Conservation (phyloP, 2,888 invertebrate species). For the Nesidiocoris tenuis region DNA sequence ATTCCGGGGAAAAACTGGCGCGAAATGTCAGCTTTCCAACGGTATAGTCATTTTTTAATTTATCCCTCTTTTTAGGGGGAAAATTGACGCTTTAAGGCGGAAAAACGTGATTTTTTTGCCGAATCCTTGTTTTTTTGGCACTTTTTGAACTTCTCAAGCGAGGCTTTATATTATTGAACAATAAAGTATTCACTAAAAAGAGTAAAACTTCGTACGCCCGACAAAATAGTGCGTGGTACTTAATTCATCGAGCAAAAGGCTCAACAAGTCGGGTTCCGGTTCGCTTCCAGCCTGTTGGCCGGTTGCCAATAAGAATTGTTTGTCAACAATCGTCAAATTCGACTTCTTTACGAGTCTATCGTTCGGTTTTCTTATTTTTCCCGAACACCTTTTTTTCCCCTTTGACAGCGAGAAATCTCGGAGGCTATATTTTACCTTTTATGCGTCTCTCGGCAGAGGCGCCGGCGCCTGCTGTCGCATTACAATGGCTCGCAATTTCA, state of each 20-base stretch:
- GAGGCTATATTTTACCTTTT: not conserved
- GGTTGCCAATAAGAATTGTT: not conserved
- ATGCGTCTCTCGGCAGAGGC: not conserved
- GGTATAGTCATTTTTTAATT: too few relatives aligned
- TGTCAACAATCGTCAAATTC: not conserved
- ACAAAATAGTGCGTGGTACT: too few relatives aligned
- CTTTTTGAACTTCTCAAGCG: too few relatives aligned
- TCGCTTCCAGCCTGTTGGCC: not conserved
- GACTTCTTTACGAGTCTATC: not conserved
- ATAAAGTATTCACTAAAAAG: too few relatives aligned
- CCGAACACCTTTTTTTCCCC: not conserved
- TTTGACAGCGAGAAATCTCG: not conserved
- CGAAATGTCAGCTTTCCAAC: too few relatives aligned
- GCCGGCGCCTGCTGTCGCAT: not conserved
- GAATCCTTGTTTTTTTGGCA: too few relatives aligned
- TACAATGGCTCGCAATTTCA: not conserved
- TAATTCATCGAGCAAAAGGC: not conserved
- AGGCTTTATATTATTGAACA: too few relatives aligned
- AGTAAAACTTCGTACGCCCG: too few relatives aligned
- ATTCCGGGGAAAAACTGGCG: too few relatives aligned
- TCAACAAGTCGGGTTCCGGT: not conserved
- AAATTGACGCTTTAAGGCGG: too few relatives aligned
- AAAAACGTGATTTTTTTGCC: too few relatives aligned
- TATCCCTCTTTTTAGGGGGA: too few relatives aligned
- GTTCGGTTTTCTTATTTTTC: not conserved